These are phyloP conservation scores for Echinops telfairi DNA, from an alignment of 2,113 vertebrate species.

Conservation along the genomic window DNA sequence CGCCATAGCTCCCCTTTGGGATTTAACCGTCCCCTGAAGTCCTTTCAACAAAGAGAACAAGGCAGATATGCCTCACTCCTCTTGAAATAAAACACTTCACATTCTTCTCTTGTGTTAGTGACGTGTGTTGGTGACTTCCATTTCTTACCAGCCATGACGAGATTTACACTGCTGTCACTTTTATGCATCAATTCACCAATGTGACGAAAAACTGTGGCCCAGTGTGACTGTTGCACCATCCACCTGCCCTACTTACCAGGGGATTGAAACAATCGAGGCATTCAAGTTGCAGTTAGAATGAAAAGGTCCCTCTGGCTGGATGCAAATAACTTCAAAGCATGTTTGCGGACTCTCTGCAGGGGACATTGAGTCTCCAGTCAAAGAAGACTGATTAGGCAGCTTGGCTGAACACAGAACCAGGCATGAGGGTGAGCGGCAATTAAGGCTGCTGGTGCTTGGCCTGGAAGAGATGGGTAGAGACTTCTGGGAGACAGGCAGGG, in stretches of 20 bases:
- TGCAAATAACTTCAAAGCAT: conserved; percentile 73
- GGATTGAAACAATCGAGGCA: conserved; percentile 71
- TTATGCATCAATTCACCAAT: conserved; percentile 75
- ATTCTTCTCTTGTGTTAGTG: conserved; percentile 58
- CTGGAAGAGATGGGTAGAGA: neutral
- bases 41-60: neutral
- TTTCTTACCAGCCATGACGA: conserved; percentile 66
- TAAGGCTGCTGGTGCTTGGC: neutral
- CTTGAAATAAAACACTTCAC: neutral
- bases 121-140: neutral
- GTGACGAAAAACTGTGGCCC: conserved; percentile 69
- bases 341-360: conserved; percentile 63
- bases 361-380: conserved; percentile 70
- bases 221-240: conserved; percentile 73
- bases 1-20: neutral
- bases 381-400: conserved; percentile 57
- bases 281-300: conserved; percentile 80
- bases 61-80: neutral
- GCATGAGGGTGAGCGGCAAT: neutral
- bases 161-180: conserved; percentile 75
- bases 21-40: neutral
- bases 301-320: conserved; percentile 76
- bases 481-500: neutral
- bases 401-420: neutral
- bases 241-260: conserved; percentile 74